Evolutionary conservation across 2,797 vertebrate genomes (phyloP).

Genomic region (Euphonia xanthogaster): DNA sequence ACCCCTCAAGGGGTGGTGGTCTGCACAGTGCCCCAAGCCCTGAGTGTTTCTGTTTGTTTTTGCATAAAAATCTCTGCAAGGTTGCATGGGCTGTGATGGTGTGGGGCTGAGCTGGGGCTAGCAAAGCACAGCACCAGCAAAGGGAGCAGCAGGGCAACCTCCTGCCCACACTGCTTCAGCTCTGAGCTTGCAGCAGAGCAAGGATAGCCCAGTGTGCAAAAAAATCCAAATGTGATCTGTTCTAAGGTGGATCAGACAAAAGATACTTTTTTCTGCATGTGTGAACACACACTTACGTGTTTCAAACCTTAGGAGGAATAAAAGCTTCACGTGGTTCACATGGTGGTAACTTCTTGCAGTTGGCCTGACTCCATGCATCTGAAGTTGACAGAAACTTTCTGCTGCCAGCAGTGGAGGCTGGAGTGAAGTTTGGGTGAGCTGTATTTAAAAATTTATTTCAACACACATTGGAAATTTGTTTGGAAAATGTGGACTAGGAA

Average conservation of each 20-base stretch:
- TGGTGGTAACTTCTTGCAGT: not conserved
- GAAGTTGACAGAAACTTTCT: not conserved
- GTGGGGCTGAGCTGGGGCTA: not conserved
- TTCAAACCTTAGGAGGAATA: not conserved
- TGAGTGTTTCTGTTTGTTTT: not conserved
- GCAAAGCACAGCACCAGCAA: not conserved
- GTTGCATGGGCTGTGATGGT: not conserved
- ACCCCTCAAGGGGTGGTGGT: too few relatives aligned
- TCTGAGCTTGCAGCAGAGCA: not conserved
- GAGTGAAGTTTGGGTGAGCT: not conserved
- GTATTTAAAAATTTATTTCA: not conserved
- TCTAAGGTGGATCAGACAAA: not conserved
- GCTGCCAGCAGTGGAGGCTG: not conserved
- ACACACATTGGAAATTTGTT: not conserved
- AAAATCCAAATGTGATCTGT: not conserved
- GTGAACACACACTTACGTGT: fast-evolving
- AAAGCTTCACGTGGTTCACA: not conserved
- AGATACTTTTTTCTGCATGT: not conserved
- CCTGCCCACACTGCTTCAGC: not conserved
- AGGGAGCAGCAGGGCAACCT: not conserved
- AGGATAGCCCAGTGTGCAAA: not conserved
- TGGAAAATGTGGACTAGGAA: not conserved
- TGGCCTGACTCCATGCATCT: not conserved
- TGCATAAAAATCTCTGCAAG: not conserved
- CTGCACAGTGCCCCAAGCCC: not conserved